phyloP scores from a whole-genome alignment of 2,888 invertebrate genomes.

The Cylloceria caligata region DNA sequence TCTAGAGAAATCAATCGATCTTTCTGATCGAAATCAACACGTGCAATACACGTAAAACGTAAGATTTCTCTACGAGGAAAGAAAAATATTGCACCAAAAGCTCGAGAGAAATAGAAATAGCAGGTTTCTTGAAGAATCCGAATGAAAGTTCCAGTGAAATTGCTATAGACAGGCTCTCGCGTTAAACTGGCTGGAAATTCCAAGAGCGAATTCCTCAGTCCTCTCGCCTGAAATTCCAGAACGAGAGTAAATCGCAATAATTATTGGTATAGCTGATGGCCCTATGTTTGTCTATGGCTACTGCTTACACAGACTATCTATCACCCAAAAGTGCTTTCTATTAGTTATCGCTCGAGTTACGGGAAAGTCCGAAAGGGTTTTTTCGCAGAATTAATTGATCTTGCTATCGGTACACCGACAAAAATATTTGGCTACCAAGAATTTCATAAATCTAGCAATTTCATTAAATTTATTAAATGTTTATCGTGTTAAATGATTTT shows the following conservation, averaged over 20 bases:
- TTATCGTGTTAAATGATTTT: too few relatives aligned
- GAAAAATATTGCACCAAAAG: neutral
- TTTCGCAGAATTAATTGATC: conserved; percentile 5
- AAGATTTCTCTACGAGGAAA: neutral
- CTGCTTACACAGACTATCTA: neutral
- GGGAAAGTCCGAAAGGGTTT: neutral
- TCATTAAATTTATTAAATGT: too few relatives aligned
- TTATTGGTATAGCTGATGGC: conserved; percentile 38
- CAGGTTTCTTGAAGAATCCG: conserved; percentile 15
- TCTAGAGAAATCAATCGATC: conserved; percentile 22
- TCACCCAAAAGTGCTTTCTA: neutral
- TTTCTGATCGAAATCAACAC: neutral
- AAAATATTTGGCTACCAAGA: neutral
- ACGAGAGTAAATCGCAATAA: conserved; percentile 30
- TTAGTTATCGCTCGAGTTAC: neutral
- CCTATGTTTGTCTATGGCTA: conserved; percentile 14
- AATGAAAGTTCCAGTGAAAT: conserved; percentile 11
- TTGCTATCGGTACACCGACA: neutral
- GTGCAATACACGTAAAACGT: neutral
- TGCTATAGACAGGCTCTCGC: neutral
- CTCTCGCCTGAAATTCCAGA: conserved; percentile 24
- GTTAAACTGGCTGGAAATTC: conserved; percentile 10
- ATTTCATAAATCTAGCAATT: too few relatives aligned
- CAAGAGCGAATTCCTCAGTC: conserved; percentile 33
- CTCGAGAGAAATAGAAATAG: neutral